A percentile compares a stretch with the other conserved stretches of the same genome.
These are phyloP conservation scores for Drosophila pseudoananassae DNA, from an alignment of 1,140 invertebrate species.

Conservation along the genomic window DNA sequence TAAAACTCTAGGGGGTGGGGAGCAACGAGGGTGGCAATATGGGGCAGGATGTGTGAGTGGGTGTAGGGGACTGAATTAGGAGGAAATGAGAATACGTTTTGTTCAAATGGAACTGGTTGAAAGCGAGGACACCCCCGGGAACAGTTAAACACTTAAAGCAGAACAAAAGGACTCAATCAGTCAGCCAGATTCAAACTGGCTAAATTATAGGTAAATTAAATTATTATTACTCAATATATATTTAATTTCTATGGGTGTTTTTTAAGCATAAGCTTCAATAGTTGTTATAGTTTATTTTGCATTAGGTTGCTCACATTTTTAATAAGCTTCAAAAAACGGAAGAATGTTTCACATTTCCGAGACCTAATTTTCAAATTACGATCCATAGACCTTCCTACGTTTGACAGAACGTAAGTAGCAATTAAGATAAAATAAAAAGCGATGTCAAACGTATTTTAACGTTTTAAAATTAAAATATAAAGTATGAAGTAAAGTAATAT, in stretches of 20 bases:
- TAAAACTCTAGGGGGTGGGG: slow-evolving; percentile 27
- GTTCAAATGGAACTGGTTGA: slow-evolving; percentile 38
- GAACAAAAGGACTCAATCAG: slow-evolving; percentile 36
- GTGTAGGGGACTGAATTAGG: slow-evolving; percentile 37
- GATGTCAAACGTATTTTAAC: no score
- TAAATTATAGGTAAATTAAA: background rate
- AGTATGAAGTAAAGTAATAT: no score
- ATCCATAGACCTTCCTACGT: no score
- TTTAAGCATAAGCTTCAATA: background rate
- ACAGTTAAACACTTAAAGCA: slow-evolving; percentile 36
- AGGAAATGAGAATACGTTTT: slow-evolving; percentile 47
- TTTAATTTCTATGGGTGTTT: no score
- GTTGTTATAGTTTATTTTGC: background rate
- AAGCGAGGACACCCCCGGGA: slow-evolving; percentile 33
- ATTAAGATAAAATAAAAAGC: no score
- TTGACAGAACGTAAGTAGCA: no score
- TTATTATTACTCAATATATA: no score
- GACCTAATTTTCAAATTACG: no score
- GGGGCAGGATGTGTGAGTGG: slow-evolving; percentile 3
- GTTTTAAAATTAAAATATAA: no score
- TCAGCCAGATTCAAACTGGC: slow-evolving; percentile 4
- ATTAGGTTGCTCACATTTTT: background rate
- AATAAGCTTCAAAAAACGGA: no score
- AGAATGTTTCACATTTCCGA: no score
- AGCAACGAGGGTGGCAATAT: background rate